Percentiles rank a stretch among this genome's conserved stretches.
Evolutionary conservation across 2,888 invertebrate species (phyloP).

Genomic region (Hoplodrina blanda): DNA sequence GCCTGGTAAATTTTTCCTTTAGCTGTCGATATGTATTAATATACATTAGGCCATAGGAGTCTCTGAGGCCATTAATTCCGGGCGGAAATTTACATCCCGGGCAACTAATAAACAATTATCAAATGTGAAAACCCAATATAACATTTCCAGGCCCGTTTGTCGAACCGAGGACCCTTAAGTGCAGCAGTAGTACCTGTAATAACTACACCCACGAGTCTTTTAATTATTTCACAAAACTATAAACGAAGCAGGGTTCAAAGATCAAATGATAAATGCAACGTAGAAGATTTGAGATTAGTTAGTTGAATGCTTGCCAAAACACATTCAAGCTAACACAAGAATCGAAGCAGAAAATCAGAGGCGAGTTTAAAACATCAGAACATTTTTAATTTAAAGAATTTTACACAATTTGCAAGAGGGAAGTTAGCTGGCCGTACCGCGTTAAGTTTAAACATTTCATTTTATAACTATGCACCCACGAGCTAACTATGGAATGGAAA

Average conservation of each 20-base stretch:
- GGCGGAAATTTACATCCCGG: too few species aligned
- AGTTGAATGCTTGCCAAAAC: slow-evolving; percentile 40
- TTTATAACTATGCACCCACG: slow-evolving; percentile 48
- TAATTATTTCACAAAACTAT: slow-evolving; percentile 1
- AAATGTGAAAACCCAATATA: not conserved
- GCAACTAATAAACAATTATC: not conserved
- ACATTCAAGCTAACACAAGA: slow-evolving; percentile 28
- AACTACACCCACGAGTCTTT: not conserved
- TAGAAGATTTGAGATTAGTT: slow-evolving; percentile 19
- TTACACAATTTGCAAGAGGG: slow-evolving; percentile 32
- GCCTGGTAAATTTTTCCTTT: too few species aligned
- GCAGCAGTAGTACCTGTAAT: not conserved
- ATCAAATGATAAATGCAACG: slow-evolving; percentile 39
- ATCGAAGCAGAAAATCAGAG: slow-evolving; percentile 14
- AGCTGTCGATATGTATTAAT: too few species aligned
- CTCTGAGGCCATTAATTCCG: too few species aligned
- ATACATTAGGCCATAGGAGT: too few species aligned
- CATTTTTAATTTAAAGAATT: slow-evolving; percentile 43
- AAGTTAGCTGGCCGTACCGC: slow-evolving; percentile 24
- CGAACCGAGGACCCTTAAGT: not conserved
- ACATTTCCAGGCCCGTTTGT: not conserved
- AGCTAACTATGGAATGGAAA: slow-evolving; percentile 42
- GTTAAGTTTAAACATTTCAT: slow-evolving; percentile 51
- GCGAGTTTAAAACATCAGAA: slow-evolving; percentile 25
- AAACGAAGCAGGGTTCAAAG: slow-evolving; percentile 15